Percentiles rank a stretch among this genome's conserved stretches.
Conservation (phyloP, 2,113 vertebrate genomes). For the Hippocampus abdominalis region DNA sequence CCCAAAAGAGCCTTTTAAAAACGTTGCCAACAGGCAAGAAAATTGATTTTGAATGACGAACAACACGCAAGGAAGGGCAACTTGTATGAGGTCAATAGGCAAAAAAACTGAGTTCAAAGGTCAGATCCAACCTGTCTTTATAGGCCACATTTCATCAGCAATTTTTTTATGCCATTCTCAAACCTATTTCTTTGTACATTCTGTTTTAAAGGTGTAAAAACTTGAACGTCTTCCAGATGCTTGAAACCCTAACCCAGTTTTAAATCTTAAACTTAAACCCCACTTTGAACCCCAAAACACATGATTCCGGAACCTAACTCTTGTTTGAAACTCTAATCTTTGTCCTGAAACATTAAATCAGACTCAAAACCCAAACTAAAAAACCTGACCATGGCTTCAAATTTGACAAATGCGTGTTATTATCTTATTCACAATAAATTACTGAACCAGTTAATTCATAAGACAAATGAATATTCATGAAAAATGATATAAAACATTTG, state of each 20-base stretch:
- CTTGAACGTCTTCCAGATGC: too few species aligned
- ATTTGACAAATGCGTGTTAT: background rate
- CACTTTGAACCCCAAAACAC: too few species aligned
- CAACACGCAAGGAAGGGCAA: background rate
- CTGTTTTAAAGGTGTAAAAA: too few species aligned
- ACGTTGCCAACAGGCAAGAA: background rate
- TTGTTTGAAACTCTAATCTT: background rate
- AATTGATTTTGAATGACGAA: background rate
- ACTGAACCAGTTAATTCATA: background rate
- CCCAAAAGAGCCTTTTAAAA: background rate
- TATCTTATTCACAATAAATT: background rate
- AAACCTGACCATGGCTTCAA: background rate
- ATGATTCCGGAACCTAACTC: background rate
- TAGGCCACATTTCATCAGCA: too few species aligned
- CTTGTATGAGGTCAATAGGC: background rate
- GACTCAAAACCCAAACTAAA: background rate
- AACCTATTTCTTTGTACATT: too few species aligned
- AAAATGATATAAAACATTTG: background rate
- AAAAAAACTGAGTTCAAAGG: background rate
- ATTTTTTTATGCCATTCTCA: too few species aligned
- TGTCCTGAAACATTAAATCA: background rate
- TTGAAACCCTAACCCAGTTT: too few species aligned
- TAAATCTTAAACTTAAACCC: too few species aligned
- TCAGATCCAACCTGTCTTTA: background rate
- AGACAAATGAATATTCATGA: background rate